Evolutionary conservation across 1,140 invertebrate genomes (phyloP), one percentile per base, ranked within the genome.

Genomic region (Leptinotarsa defecta): DNA sequence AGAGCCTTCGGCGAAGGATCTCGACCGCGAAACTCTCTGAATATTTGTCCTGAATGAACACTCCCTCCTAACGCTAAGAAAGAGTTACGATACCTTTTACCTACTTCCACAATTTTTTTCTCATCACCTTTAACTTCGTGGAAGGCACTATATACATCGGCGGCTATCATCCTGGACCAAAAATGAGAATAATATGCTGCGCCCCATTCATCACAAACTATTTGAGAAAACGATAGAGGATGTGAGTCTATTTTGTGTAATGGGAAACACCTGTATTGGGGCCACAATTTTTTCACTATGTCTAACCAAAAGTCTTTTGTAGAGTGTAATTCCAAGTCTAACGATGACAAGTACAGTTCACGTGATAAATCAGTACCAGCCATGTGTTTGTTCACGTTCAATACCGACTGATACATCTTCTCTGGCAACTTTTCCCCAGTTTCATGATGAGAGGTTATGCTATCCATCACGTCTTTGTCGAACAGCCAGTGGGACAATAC

Each of bases 141-240:
- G 84, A 98, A 97, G 57, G 94, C 92, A 84, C 91, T 92, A 81
- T 93, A 96, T 17, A 94, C 89, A 86, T 98, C 96, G 2, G 96
- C 95, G 1, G 96, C 96, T 49, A 97, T 89, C 90, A 98, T 93
- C 86, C 91, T 88, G 3, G 94, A 93, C 94, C 94, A 96, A 5
- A 94, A 78, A 80, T 91, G 87, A 68, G 92, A 92, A 77, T 93
- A 95, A 85, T 94, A 94, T 1, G 92, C 92, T 8, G 92, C 93
- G 1, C 87, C 90, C 90, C 90, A 94, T 78, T 92, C 89, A 74
- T 91, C 92, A 20, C 88, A 88, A 78, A 95, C 89, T 64, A 95
- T 91, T 74, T 90, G 91, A 68, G 88, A 89, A 82, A 97, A 94
- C 0, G 93, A 92, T 78, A 94, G 94, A 1, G 93, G 91, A 83